A percentile compares a stretch with the other conserved stretches of the same genome.
Conservation (phyloP, 2,113 vertebrate species). For the Platysteira castanea region DNA sequence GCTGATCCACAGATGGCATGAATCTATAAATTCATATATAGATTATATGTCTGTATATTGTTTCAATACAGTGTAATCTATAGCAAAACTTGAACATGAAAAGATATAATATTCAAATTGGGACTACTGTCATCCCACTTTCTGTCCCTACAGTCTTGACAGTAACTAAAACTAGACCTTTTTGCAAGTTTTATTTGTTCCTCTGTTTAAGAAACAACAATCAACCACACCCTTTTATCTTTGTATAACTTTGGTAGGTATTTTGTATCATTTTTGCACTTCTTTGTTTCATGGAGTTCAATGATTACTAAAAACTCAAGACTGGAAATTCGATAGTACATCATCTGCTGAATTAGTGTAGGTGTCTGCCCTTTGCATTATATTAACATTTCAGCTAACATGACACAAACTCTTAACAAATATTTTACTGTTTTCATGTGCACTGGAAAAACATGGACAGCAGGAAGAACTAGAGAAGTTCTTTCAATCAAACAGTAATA, state of each 20-base stretch:
- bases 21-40: not conserved
- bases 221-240: not conserved
- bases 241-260: not conserved
- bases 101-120: not conserved
- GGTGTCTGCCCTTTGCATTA: not conserved
- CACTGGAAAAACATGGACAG: not conserved
- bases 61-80: not conserved
- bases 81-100: not conserved
- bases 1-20: not conserved
- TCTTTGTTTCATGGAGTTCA: not conserved
- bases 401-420: not conserved
- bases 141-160: not conserved
- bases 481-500: not conserved
- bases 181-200: not conserved
- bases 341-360: not conserved
- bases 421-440: not conserved
- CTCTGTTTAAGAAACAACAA: not conserved
- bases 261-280: not conserved
- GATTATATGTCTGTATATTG: not conserved
- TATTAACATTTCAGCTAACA: not conserved
- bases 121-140: not conserved
- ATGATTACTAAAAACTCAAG: not conserved
- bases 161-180: not conserved
- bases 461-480: not conserved
- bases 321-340: rapidly evolving